Conservation (phyloP, 2,113 vertebrate genomes). For the Thoracochromis brauschi region DNA sequence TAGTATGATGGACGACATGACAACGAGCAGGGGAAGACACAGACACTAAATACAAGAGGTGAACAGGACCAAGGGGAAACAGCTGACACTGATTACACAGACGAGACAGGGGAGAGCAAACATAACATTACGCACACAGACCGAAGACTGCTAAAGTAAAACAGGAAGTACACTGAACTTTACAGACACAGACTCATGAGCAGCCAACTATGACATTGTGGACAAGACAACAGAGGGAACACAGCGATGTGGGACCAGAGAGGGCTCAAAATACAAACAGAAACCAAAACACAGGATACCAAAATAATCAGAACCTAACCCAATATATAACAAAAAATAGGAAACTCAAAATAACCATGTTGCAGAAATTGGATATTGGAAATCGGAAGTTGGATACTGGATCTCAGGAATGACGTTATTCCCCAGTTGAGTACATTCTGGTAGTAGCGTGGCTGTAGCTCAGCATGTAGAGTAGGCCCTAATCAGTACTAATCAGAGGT, state of each 20-base stretch:
- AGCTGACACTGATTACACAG: background rate
- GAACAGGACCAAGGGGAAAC: background rate
- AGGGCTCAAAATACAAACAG: background rate
- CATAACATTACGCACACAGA: background rate
- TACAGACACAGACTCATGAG: background rate
- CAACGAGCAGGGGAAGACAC: background rate
- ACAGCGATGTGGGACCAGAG: background rate
- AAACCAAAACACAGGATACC: background rate
- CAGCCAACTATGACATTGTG: background rate
- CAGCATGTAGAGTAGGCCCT: background rate
- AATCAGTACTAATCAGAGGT: background rate
- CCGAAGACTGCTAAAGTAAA: background rate
- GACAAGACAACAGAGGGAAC: background rate
- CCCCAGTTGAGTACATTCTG: background rate
- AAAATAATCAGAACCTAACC: background rate
- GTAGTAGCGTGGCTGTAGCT: fast-evolving
- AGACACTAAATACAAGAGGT: background rate
- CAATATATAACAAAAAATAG: background rate
- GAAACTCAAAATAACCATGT: background rate
- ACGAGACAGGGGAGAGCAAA: background rate
- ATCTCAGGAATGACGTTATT: background rate
- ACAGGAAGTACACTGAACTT: background rate
- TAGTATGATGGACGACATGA: background rate
- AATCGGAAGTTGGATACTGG: background rate
- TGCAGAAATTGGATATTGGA: background rate